Conservation (phyloP, 2,888 invertebrate species). For the Coelopa pilipes region DNA sequence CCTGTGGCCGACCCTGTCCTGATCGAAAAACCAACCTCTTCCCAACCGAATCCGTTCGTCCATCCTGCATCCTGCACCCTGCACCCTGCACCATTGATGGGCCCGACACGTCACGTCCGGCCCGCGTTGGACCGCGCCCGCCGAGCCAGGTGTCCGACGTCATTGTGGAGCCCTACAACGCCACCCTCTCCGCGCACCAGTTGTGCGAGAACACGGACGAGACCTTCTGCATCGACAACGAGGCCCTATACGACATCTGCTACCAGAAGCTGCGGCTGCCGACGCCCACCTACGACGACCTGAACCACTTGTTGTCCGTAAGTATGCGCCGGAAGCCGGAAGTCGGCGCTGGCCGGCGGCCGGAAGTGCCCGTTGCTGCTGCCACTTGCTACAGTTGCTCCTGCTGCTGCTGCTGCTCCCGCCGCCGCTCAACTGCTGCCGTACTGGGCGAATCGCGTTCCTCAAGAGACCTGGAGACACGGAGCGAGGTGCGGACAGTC, state of each 20-base stretch:
- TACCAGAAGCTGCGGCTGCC: slow-evolving; percentile 81
- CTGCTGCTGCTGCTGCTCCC: background rate
- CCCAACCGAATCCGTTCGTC: background rate
- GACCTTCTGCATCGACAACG: slow-evolving; percentile 89
- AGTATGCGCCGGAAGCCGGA: slow-evolving; percentile 56
- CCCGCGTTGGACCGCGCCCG: no score
- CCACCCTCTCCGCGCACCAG: slow-evolving; percentile 85
- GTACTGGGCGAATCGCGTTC: no score
- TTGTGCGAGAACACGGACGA: slow-evolving; percentile 87
- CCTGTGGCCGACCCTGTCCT: no score
- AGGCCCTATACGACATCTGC: slow-evolving; percentile 89
- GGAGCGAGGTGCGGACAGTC: no score
- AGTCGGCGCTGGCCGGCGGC: background rate
- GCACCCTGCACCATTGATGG: no score
- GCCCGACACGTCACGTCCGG: no score
- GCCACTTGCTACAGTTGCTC: slow-evolving; percentile 9
- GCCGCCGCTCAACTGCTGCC: background rate
- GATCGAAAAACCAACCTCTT: background rate
- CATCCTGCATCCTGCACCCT: background rate
- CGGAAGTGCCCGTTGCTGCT: background rate
- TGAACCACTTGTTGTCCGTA: slow-evolving; percentile 86
- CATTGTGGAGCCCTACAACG: slow-evolving; percentile 89
- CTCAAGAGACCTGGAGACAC: background rate
- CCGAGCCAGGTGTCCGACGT: slow-evolving; percentile 75
- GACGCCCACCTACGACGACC: slow-evolving; percentile 86